A percentile compares a stretch with the other conserved stretches of the same genome.
Conservation (phyloP, 1,140 invertebrate species). For the Achroia grisella region DNA sequence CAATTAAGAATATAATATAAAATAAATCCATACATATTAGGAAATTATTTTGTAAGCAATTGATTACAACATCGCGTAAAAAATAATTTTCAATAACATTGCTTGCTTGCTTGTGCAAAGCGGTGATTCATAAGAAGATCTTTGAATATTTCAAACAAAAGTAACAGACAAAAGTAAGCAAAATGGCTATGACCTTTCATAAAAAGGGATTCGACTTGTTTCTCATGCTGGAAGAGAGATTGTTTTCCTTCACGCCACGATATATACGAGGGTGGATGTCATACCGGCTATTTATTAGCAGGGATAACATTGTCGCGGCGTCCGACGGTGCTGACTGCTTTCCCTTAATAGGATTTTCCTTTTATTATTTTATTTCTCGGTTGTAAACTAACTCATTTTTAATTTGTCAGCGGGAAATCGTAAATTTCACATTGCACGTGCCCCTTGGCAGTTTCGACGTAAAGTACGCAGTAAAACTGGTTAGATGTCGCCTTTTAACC, state of each 20-base stretch:
- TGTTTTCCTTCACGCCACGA: constrained; percentile 56
- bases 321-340: constrained; percentile 26
- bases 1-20: too few species aligned
- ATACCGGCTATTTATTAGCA: constrained; percentile 65
- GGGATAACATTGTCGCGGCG: constrained; percentile 62
- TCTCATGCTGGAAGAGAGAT: constrained; percentile 51
- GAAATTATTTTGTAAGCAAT: too few species aligned
- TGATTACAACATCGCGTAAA: constrained; percentile 5
- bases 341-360: constrained; percentile 55
- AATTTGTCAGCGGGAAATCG: constrained; percentile 54
- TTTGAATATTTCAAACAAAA: constrained; percentile 46
- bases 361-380: constrained; percentile 50
- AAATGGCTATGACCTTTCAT: constrained; percentile 44
- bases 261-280: constrained; percentile 51
- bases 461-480: constrained; percentile 39
- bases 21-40: too few species aligned
- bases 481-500: constrained; percentile 32
- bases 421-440: constrained; percentile 50
- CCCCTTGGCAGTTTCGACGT: constrained; percentile 22
- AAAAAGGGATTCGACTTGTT: constrained; percentile 61
- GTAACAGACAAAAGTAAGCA: constrained; percentile 38
- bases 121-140: constrained; percentile 32
- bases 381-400: constrained; percentile 65
- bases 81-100: constrained; percentile 32
- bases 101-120: constrained; percentile 25